Evolutionary conservation across 2,113 vertebrate genomes (phyloP), one percentile per base, ranked within the genome.

Genomic region (Ariopsis seemanni): DNA sequence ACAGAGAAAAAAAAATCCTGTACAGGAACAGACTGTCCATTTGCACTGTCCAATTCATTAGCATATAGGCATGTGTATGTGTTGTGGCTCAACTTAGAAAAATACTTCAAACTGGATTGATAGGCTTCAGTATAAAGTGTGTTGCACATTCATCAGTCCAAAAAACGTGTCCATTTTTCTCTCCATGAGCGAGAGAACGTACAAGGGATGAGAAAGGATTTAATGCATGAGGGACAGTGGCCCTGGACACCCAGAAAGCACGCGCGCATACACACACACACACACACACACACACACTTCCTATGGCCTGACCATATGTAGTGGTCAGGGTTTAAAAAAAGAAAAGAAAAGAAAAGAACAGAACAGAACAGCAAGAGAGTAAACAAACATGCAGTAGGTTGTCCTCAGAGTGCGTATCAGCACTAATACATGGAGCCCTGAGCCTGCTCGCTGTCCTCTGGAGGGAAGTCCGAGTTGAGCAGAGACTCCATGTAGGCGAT

Each of bases 401-500:
- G 22, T 71, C 30, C 52, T 50, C 25, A 20, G 34, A 60, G 25
- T 52, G 63, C 50, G 18, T 69, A 15, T 69, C 5, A 48, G 85
- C 6, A 9, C 55, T 62, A 65, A 82, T 67, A 79, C 82, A 83
- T 67, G 22, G 62, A 1, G 22, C 62, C 48, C 48, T 67, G 62
- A 10, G 22, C 25, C 42, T 83, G 62, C 9, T 53, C 58, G n/a
- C 57, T 81, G 17, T 85, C 85, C 89, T 94, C 93, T 88, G 95
- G 94, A 89, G 94, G 96, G 93, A 95, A 96, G 92, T 95, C 96
- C 0, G 95, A 93, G 86, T 97, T 95, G 89, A 97, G 92, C 63
- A 97, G 95, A 80, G 93, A 96, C 94, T 98, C 96, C 97, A 97
- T 95, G 89, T 97, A 96, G 91, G 97, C 95, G 57, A 97, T 90